Percentiles rank a stretch among this genome's conserved stretches.
Evolutionary conservation across 2,797 vertebrate genomes (phyloP).

Genomic region (Apodemus agrarius): DNA sequence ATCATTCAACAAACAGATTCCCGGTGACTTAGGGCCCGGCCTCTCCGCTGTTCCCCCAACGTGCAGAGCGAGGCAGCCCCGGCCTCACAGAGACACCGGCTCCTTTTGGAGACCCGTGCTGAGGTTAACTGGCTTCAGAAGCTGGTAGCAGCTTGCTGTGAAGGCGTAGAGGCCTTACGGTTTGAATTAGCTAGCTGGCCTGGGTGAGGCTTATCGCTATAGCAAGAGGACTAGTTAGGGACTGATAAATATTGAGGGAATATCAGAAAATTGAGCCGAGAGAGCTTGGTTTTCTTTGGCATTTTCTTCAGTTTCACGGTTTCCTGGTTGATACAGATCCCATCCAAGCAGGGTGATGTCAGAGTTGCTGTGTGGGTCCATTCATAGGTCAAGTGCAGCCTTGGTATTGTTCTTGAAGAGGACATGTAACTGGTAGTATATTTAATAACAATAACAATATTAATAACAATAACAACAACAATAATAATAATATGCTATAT

Average conservation of each 20-base stretch:
- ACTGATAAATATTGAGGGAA: not conserved
- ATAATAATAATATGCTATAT: not conserved
- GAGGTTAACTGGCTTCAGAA: not conserved
- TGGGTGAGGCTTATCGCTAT: not conserved
- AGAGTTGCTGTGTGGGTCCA: not conserved
- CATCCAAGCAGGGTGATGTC: conserved; percentile 25
- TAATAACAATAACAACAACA: too few relatives aligned
- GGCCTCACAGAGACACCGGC: not conserved
- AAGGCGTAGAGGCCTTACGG: not conserved
- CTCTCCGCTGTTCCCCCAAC: not conserved
- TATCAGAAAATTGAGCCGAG: not conserved
- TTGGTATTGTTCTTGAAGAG: conserved; percentile 21
- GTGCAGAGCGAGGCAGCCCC: not conserved
- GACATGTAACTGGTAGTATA: not conserved
- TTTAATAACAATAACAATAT: too few relatives aligned
- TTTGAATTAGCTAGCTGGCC: not conserved
- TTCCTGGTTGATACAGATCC: conserved; percentile 16
- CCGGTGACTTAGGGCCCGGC: not conserved
- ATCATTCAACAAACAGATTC: not conserved
- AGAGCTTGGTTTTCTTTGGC: not conserved
- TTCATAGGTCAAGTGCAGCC: not conserved
- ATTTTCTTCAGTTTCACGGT: conserved; percentile 43
- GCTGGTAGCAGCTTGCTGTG: not conserved
- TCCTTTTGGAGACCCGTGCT: not conserved
- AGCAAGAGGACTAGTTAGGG: not conserved